phyloP scores from a whole-genome alignment of 2,888 invertebrate genomes.

The Branchipolynoe longqiensis region DNA sequence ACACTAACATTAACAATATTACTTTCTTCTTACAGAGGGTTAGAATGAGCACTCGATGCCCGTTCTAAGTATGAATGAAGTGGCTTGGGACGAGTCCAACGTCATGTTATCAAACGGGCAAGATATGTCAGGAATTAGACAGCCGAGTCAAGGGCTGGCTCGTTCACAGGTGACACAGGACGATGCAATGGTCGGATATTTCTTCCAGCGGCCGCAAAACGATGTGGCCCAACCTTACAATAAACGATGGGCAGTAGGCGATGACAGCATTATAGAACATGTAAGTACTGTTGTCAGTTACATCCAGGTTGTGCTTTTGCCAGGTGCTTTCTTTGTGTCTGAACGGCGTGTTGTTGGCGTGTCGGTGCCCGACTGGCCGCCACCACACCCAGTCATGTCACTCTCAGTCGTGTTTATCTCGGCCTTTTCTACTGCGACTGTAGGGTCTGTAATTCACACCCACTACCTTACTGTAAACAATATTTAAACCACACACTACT shows the following conservation, averaged over 20 bases:
- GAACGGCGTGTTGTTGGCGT: neutral
- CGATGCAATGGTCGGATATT: slow-evolving; percentile 95
- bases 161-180: slow-evolving; percentile 92
- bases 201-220: slow-evolving; percentile 91
- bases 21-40: slow-evolving; percentile 37
- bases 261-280: slow-evolving; percentile 90
- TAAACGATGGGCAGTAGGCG: slow-evolving; percentile 90
- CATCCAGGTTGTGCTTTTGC: neutral
- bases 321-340: slow-evolving; percentile 15
- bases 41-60: slow-evolving; percentile 76
- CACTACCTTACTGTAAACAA: too few species aligned
- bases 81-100: slow-evolving; percentile 77
- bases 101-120: slow-evolving; percentile 68
- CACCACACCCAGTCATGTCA: neutral
- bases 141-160: slow-evolving; percentile 52
- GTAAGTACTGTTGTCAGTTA: slow-evolving; percentile 67
- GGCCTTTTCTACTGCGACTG: neutral
- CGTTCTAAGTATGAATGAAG: slow-evolving; percentile 80
- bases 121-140: slow-evolving; percentile 71
- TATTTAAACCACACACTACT: too few species aligned
- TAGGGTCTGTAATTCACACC: neutral
- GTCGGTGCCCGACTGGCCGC: neutral
- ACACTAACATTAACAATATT: neutral
- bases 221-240: slow-evolving; percentile 88
- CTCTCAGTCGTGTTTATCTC: slow-evolving; percentile 37